phyloP scores from a whole-genome alignment of 2,888 invertebrate species.

The Zhuqinia jingwanae region DNA sequence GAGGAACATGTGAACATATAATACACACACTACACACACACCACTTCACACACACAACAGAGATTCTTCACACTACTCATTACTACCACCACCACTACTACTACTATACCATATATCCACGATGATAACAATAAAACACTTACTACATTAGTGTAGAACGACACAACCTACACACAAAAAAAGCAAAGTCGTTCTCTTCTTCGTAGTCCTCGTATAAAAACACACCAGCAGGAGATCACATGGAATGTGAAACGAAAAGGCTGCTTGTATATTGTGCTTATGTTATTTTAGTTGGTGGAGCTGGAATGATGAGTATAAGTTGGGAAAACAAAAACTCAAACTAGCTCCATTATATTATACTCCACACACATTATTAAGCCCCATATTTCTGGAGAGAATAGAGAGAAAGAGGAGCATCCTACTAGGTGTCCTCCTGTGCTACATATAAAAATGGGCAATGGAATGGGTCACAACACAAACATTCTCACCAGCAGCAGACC shows the following conservation, averaged over 20 bases:
- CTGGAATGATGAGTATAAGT: constrained; percentile 34
- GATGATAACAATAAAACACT: neutral
- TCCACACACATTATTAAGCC: neutral
- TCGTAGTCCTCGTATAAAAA: neutral
- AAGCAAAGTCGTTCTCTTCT: constrained; percentile 1
- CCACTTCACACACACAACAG: neutral
- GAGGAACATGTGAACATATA: neutral
- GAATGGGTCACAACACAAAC: neutral
- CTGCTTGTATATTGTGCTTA: neutral
- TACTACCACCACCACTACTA: too few species aligned
- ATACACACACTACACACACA: neutral
- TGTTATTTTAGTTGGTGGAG: neutral
- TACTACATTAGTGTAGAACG: neutral
- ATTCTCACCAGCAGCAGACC: neutral
- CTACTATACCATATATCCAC: too few species aligned
- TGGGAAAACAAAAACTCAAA: constrained; percentile 36
- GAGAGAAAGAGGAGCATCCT: neutral
- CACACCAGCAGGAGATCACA: too few species aligned
- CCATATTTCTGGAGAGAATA: neutral
- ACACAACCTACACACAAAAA: too few species aligned
- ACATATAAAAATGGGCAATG: neutral
- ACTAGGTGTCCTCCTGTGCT: neutral
- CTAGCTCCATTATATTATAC: constrained; percentile 20
- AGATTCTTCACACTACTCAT: neutral
- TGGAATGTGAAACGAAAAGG: constrained; percentile 6